Conservation (phyloP, 2,797 vertebrate genomes). For the Lagodon rhomboides region DNA sequence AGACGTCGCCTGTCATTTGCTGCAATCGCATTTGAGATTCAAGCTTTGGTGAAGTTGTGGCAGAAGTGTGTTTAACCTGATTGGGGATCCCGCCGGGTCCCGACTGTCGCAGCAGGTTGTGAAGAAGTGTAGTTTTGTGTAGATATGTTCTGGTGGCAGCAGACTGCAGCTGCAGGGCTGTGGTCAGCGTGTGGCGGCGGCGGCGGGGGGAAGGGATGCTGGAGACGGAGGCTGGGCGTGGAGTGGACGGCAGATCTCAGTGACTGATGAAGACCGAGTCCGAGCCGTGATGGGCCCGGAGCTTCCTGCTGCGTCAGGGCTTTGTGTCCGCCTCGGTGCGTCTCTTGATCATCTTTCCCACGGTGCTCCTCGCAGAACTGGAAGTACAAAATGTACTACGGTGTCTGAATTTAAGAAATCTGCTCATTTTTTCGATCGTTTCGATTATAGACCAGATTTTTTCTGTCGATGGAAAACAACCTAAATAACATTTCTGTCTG, state of each 20-base stretch:
- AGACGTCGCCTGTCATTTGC: too few relatives aligned
- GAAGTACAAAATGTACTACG: background rate
- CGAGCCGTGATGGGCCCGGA: constrained; percentile 7
- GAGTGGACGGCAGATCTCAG: constrained; percentile 25
- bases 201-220: background rate
- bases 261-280: constrained; percentile 37
- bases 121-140: background rate
- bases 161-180: constrained; percentile 32
- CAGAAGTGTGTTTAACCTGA: background rate
- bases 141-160: background rate
- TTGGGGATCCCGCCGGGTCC: background rate
- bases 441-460: background rate
- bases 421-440: background rate
- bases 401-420: background rate
- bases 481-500: background rate
- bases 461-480: background rate
- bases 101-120: too few relatives aligned
- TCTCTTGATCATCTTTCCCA: background rate
- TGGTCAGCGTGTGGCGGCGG: constrained; percentile 21
- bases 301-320: constrained; percentile 16
- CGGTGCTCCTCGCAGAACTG: background rate
- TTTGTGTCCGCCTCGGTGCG: constrained; percentile 4
- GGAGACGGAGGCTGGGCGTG: constrained; percentile 10
- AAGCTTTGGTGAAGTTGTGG: background rate
- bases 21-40: background rate